Conservation (phyloP, 2,797 vertebrate species). For the Staurois parvus region DNA sequence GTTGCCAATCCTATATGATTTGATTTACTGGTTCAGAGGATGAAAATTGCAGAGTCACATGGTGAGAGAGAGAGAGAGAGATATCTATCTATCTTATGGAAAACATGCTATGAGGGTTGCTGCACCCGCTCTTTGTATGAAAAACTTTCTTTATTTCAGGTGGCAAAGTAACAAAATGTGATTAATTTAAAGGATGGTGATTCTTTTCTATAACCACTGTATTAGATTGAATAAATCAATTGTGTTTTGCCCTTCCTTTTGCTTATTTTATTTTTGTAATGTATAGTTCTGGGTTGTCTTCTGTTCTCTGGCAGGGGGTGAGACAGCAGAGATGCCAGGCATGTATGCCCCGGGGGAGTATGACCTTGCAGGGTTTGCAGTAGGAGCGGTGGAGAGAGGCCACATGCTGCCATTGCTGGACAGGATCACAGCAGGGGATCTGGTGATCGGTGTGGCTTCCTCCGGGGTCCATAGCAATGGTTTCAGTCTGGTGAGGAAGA, state of each 20-base stretch:
- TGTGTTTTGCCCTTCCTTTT: neutral
- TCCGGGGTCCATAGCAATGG: conserved; percentile 97
- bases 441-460: conserved; percentile 88
- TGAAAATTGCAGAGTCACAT: too few species aligned
- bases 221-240: too few species aligned
- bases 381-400: conserved; percentile 88
- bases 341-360: conserved; percentile 89
- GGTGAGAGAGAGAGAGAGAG: too few species aligned
- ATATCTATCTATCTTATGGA: too few species aligned
- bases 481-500: conserved; percentile 91
- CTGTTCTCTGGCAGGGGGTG: conserved; percentile 81
- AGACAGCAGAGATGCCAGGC: conserved; percentile 96
- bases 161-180: too few species aligned
- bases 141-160: too few species aligned
- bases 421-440: conserved; percentile 83
- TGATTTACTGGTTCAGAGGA: too few species aligned
- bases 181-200: too few species aligned
- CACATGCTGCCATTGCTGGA: conserved; percentile 84
- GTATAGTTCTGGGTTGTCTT: neutral
- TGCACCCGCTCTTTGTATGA: too few species aligned
- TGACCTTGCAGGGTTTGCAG: conserved; percentile 93
- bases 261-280: neutral
- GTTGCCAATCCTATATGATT: too few species aligned
- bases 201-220: too few species aligned
- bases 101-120: too few species aligned